Evolutionary conservation across 2,888 invertebrate genomes (phyloP), one percentile per base, ranked within the genome.

Genomic region (Lypha dubia): DNA sequence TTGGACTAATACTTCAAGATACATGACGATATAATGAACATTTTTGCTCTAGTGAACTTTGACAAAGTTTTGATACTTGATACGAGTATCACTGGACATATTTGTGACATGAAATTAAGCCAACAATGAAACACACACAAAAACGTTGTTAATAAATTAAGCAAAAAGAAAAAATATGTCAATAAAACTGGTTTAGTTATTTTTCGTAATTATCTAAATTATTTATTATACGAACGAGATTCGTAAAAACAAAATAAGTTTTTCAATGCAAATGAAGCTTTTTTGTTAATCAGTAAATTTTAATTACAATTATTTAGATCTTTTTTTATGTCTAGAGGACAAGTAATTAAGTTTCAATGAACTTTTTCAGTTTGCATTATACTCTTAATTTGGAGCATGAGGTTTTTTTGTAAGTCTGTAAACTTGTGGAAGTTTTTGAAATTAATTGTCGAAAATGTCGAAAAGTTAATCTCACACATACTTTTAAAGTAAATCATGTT

Each of bases 41-140:
- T 73, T 35, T 71, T 67, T 77, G 74, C 73, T 83, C 79, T 28
- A 79, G 53, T 79, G 79, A 83, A 83, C 83, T 83, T 83, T 83
- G 74, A 62, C 63, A 74, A 74, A n/a, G n/a, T n/a, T n/a, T n/a
- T 46, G 56, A 46, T 58, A 46, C 51, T 60, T 56, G 49, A 8
- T 41, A 11, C 28, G 38, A 58, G 65, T 20, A 20, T 35, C 41
- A 46, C 56, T 68, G 79, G 83, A 41, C 79, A 56, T 46, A n/a
- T 76, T 46, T 63, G 63, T 24, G 17, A 8, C 11, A 22, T 7
- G 17, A 35, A 41, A 41, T 41, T 32, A 28, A 38, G 15, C 0
- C 46, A 65, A 58, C 28, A 41, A 22, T 9, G 28, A 73, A 49
- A 68, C 1, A 44, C 9, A n/a, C 11, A 56, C 17, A n/a, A 74